phyloP scores from a whole-genome alignment of 2,888 invertebrate species.

The Orchesellides sinensis region DNA sequence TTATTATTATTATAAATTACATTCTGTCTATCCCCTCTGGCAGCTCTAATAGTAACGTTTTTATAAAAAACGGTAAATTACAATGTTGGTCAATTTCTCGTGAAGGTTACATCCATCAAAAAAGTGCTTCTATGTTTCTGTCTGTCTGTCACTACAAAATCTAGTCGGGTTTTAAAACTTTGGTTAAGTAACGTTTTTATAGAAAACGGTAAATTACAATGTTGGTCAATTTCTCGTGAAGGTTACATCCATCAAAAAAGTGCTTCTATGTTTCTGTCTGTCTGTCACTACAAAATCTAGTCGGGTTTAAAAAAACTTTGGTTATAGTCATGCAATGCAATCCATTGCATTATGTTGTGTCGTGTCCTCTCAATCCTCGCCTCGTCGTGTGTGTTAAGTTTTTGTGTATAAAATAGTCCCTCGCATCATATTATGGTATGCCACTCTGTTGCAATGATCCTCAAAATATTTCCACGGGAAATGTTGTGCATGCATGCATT shows the following conservation, averaged over 20 bases:
- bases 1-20: neutral
- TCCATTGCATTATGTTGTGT: neutral
- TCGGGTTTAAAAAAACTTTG: neutral
- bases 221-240: conserved; percentile 46
- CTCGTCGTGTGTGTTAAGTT: neutral
- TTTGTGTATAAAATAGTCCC: neutral
- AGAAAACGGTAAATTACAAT: too few relatives aligned
- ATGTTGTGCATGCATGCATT: neutral
- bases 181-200: too few relatives aligned
- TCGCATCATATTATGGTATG: neutral
- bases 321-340: neutral
- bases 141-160: conserved; percentile 3
- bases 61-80: conserved; percentile 11
- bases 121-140: neutral
- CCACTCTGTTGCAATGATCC: neutral
- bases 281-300: conserved; percentile 2
- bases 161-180: neutral
- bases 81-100: conserved; percentile 38
- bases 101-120: conserved; percentile 55
- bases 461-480: too few relatives aligned
- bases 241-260: conserved; percentile 51
- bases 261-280: neutral
- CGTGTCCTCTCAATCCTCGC: neutral
- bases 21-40: conserved; percentile 15
- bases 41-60: conserved; percentile 36